A percentile compares a stretch with the other conserved stretches of the same genome.
Conservation (phyloP, 2,797 vertebrate species). For the Esox lucius region DNA sequence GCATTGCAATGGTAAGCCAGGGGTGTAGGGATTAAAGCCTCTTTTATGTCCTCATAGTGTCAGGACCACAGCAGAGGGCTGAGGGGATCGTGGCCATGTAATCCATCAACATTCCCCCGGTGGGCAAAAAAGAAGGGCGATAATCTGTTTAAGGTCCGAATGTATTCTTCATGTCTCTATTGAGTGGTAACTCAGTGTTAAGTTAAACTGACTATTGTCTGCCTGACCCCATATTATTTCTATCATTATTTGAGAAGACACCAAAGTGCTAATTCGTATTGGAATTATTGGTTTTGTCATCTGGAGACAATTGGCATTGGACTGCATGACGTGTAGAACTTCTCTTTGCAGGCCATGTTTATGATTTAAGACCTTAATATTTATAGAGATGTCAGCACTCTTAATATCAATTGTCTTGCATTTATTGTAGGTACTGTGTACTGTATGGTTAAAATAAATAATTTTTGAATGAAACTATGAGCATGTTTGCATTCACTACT, state of each 20-base stretch:
- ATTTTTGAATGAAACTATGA: too few species aligned
- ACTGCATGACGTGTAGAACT: neutral
- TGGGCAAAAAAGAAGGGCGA: constrained; percentile 38
- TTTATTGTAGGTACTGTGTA: too few species aligned
- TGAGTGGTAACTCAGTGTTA: constrained; percentile 22
- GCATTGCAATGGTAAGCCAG: constrained; percentile 55
- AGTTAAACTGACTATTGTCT: constrained; percentile 32
- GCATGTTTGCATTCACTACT: too few species aligned
- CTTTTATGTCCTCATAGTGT: constrained; percentile 29
- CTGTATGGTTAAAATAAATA: too few species aligned
- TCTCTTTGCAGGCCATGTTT: neutral
- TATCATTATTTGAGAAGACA: neutral
- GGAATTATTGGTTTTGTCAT: neutral
- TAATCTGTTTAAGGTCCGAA: constrained; percentile 57
- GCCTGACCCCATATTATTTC: constrained; percentile 4
- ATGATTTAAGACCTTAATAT: neutral
- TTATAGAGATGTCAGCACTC: neutral
- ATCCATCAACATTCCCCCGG: constrained; percentile 56
- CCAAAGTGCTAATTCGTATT: neutral
- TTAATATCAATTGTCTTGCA: neutral
- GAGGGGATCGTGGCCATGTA: constrained; percentile 48
- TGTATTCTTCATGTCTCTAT: constrained; percentile 53
- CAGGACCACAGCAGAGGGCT: constrained; percentile 38
- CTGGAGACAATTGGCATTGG: neutral
- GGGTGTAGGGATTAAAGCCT: constrained; percentile 40